Evolutionary conservation across 2,797 vertebrate genomes (phyloP), one percentile per base, ranked within the genome.

Genomic region (Decapterus maruadsi): DNA sequence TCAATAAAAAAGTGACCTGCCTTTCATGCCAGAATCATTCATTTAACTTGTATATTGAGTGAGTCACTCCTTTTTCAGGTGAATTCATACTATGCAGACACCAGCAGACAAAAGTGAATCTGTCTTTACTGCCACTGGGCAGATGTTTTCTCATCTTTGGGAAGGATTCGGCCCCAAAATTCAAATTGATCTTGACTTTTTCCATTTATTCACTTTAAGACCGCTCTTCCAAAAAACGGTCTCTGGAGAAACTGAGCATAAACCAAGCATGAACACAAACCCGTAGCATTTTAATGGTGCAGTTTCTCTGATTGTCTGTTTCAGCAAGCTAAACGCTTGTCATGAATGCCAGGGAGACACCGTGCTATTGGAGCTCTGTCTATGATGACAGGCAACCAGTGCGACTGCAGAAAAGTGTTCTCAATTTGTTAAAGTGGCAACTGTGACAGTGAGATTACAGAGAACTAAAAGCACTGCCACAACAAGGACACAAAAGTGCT

Each of bases 391-490:
- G 51, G 69, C 62, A 63, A 62, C 59, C 53, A 53, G 26, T 46
- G 60, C 5, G 36, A 57, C 59, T 68, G 67, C 54, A 34, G 62
- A 46, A 75, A 86, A 85, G 58, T 75, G 75, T 42, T 85, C 57
- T 70, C 68, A 67, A 68, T 86, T 82, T 87, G 70, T 68, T 83
- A 36, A 90, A 88, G 75, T 83, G 77, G 69, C 40, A 75, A 70
- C 68, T 58, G 68, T 86, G 83, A 88, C 81, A 87, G 82, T 62
- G 53, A 85, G 81, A 89, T 89, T 77, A 82, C 67, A 70, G 20
- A 69, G 61, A 77, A 42, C 78, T 78, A 85, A 90, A 87, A 82
- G 80, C 77, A 66, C 74, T 81, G 86, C 80, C 64, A 86, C 51
- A 75, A 78, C 54, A 79, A 68, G 20, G 56, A 80, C 62, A 78